phyloP scores from a whole-genome alignment of 1,140 invertebrate species.

The Eumaeus atala region DNA sequence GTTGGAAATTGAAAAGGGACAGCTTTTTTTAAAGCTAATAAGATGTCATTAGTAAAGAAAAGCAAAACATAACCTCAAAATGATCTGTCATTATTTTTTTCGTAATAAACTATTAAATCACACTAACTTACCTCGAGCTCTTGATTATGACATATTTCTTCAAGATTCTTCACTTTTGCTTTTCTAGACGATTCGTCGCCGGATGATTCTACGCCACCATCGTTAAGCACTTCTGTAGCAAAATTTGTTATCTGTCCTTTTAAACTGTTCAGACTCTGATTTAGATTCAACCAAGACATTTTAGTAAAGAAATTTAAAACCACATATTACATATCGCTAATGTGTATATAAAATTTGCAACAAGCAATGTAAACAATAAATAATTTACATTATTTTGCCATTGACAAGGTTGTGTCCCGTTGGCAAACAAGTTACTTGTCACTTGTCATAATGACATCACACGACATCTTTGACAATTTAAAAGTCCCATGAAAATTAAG shows the following conservation, averaged over 20 bases:
- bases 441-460: constrained; percentile 14
- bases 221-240: constrained; percentile 82
- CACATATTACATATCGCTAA: constrained; percentile 48
- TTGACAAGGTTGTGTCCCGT: constrained; percentile 68
- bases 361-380: constrained; percentile 60
- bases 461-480: constrained; percentile 20
- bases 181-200: constrained; percentile 63
- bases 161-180: constrained; percentile 74
- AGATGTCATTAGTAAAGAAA: constrained; percentile 6
- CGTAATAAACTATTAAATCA: constrained; percentile 20
- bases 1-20: too few relatives aligned
- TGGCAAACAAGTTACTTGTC: constrained; percentile 59
- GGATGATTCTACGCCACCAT: constrained; percentile 74
- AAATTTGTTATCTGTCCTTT: constrained; percentile 85
- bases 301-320: constrained; percentile 33
- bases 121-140: constrained; percentile 76
- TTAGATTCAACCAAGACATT: constrained; percentile 86
- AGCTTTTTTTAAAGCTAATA: too few relatives aligned
- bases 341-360: constrained; percentile 34
- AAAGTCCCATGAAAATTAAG: too few relatives aligned
- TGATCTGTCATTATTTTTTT: constrained; percentile 43
- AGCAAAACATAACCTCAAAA: constrained; percentile 56
- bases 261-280: constrained; percentile 81
- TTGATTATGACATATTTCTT: constrained; percentile 76
- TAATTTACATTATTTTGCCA: constrained; percentile 68